Evolutionary conservation across 2,888 invertebrate genomes (phyloP).

Genomic region (Rambutsinella grinnellia): DNA sequence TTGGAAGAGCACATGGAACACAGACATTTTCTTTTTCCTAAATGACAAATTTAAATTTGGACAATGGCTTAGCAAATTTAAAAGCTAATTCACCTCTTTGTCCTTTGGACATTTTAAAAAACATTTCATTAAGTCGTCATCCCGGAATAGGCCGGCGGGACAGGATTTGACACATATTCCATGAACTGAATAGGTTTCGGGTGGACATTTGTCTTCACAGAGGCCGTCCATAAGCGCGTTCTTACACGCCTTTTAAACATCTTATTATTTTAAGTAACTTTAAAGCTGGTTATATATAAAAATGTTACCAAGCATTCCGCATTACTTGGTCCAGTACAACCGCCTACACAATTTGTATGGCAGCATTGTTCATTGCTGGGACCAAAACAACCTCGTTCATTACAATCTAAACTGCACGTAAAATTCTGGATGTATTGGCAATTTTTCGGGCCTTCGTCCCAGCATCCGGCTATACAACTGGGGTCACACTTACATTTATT

Average conservation of each 20-base stretch:
- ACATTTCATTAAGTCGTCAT: conserved; percentile 85
- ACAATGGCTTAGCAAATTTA: too few relatives aligned
- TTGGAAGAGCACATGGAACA: conserved; percentile 93
- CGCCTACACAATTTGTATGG: conserved; percentile 96
- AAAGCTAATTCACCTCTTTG: conserved; percentile 80
- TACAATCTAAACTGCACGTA: conserved; percentile 91
- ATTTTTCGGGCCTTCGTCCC: too few relatives aligned
- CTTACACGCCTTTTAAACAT: conserved; percentile 80
- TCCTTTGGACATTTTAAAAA: conserved; percentile 91
- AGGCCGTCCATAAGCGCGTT: conserved; percentile 97
- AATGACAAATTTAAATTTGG: too few relatives aligned
- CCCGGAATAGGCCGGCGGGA: conserved; percentile 92
- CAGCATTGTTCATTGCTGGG: conserved; percentile 93
- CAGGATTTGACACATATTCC: conserved; percentile 97
- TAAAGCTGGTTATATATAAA: too few relatives aligned
- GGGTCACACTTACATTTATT: too few relatives aligned
- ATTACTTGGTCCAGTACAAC: conserved; percentile 94
- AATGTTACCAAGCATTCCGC: conserved; percentile 93
- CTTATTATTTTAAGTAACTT: too few relatives aligned
- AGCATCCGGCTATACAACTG: too few relatives aligned
- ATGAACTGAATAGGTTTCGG: conserved; percentile 96
- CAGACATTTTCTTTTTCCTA: conserved; percentile 88
- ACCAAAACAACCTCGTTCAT: conserved; percentile 95
- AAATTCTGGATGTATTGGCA: too few relatives aligned
- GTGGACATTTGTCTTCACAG: conserved; percentile 94